These are phyloP conservation scores for Hirtodrosophila confusa DNA, from an alignment of 2,888 invertebrate species.

Conservation along the genomic window DNA sequence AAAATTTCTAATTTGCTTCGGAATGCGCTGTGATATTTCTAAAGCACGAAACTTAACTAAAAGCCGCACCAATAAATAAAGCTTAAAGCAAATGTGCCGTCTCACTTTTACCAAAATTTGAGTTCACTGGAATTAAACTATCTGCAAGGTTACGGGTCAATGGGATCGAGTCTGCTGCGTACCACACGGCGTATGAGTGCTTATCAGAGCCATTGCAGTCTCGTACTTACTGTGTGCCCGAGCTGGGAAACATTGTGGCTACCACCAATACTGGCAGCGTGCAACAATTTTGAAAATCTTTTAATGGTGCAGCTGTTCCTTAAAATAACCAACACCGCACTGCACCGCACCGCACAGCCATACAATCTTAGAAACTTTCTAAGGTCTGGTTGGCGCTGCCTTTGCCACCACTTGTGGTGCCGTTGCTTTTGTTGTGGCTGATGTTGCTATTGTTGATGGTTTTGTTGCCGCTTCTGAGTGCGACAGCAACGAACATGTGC, in stretches of 20 bases:
- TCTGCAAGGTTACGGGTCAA: slow-evolving; percentile 32
- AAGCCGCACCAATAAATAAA: slow-evolving; percentile 63
- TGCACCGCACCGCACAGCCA: slow-evolving; percentile 4
- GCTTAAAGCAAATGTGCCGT: slow-evolving; percentile 1
- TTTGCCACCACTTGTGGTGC: slow-evolving; percentile 12
- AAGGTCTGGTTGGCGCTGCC: slow-evolving; percentile 38
- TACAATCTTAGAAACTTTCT: slow-evolving; percentile 71
- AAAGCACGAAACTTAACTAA: slow-evolving; percentile 21
- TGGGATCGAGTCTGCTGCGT: slow-evolving; percentile 3
- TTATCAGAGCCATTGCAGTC: slow-evolving; percentile 43
- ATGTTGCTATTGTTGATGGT: slow-evolving; percentile 19
- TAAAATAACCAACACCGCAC: slow-evolving; percentile 35
- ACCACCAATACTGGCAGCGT: slow-evolving; percentile 32
- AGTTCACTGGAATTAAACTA: slow-evolving; percentile 11
- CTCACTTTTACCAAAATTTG: slow-evolving; percentile 7
- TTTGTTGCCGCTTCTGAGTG: slow-evolving; percentile 37
- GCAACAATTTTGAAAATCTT: slow-evolving; percentile 75
- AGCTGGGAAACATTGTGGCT: slow-evolving; percentile 52
- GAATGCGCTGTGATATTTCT: too few species aligned
- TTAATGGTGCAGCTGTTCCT: slow-evolving; percentile 73
- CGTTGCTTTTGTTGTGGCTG: slow-evolving; percentile 32
- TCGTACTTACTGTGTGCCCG: slow-evolving; percentile 15
- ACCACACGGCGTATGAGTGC: slow-evolving; percentile 46
- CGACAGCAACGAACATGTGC: slow-evolving; percentile 63
- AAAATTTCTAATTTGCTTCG: too few species aligned